Conservation (phyloP, 2,797 vertebrate genomes). For the Danio choprae region DNA sequence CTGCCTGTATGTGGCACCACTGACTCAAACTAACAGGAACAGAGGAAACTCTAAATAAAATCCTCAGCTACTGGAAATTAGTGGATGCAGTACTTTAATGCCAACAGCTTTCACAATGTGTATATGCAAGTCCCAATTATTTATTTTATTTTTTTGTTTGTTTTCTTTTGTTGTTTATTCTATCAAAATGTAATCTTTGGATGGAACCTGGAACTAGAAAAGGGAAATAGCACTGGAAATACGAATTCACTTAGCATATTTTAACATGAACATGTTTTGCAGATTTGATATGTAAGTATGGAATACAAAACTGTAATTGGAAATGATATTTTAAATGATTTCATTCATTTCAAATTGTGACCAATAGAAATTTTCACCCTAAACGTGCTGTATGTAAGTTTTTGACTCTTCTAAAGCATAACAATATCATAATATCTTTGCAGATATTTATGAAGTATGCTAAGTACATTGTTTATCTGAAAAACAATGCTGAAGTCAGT, state of each 20-base stretch:
- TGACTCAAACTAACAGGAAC: constrained; percentile 4
- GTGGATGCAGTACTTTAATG: constrained; percentile 63
- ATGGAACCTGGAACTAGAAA: constrained; percentile 68
- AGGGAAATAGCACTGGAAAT: constrained; percentile 72
- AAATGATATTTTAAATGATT: constrained; percentile 8
- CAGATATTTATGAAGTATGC: too few relatives aligned
- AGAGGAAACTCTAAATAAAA: background rate
- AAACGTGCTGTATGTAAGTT: too few relatives aligned
- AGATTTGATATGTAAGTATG: constrained; percentile 83
- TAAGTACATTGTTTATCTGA: too few relatives aligned
- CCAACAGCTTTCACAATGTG: constrained; percentile 31
- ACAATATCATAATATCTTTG: too few relatives aligned
- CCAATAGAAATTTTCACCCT: too few relatives aligned
- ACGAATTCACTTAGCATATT: constrained; percentile 71
- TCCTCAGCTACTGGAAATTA: background rate
- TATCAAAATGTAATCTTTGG: constrained; percentile 67
- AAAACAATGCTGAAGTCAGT: too few relatives aligned
- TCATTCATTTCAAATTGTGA: background rate
- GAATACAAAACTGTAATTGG: constrained; percentile 75
- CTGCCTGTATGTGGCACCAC: background rate
- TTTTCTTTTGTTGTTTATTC: constrained; percentile 48
- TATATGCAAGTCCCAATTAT: background rate
- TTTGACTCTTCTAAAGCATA: too few relatives aligned
- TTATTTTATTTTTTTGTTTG: background rate
- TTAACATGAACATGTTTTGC: constrained; percentile 82